Percentiles rank a stretch among this genome's conserved stretches.
Evolutionary conservation across 2,797 vertebrate species (phyloP).

Genomic region (Malacoraja senta): DNA sequence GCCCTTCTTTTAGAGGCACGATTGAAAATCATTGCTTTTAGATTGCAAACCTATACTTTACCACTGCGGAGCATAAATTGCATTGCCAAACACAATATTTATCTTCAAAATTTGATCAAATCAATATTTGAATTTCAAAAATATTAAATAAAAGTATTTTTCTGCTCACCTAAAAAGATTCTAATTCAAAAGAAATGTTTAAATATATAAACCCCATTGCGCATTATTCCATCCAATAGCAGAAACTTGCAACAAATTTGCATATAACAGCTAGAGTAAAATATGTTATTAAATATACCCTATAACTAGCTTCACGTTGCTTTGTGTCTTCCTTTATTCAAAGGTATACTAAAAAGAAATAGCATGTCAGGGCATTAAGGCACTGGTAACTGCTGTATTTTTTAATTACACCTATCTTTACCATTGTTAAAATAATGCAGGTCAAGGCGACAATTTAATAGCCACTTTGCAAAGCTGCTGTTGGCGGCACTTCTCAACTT

Average conservation of each 20-base stretch:
- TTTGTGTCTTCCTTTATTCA: background rate
- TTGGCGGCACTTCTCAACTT: background rate
- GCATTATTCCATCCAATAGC: background rate
- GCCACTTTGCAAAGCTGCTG: background rate
- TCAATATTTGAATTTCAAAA: background rate
- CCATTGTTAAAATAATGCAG: slow-evolving; percentile 11
- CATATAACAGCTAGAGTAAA: background rate
- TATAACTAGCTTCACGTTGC: slow-evolving; percentile 19
- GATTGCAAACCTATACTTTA: background rate
- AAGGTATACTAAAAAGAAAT: background rate
- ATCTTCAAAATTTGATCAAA: background rate
- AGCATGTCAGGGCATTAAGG: slow-evolving; percentile 9
- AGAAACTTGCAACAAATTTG: background rate
- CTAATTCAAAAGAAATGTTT: background rate
- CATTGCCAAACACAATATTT: background rate
- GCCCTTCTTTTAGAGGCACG: background rate
- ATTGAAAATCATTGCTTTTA: background rate
- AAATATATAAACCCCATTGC: background rate
- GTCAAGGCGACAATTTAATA: slow-evolving; percentile 25
- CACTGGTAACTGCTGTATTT: background rate
- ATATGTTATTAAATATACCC: slow-evolving; percentile 7
- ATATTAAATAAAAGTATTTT: background rate
- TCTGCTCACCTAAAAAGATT: background rate
- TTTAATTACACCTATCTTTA: slow-evolving; percentile 29
- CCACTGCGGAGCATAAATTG: background rate